Base-by-base conservation (phyloP, 2,797 vertebrate genomes). In the Rhinichthys osculus region DNA sequence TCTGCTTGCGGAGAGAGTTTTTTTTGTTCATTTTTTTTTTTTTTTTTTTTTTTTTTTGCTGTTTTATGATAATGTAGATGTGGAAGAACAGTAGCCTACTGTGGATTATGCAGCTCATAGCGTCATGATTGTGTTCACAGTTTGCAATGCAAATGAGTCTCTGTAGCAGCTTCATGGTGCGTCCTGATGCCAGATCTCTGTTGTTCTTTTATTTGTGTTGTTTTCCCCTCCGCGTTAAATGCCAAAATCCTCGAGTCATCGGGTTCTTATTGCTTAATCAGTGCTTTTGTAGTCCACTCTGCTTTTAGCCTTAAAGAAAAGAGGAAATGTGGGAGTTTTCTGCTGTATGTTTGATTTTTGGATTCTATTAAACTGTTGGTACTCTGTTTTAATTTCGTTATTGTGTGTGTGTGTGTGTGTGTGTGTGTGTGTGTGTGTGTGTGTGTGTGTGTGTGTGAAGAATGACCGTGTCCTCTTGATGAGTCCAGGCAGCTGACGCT, bases 251-350 rank as follows among this genome's bases (percentile, higher is more conserved):
- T 80, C 69, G 35, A 64, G 78, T 67, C 86, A 88, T 74, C 70
- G 77, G 62, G 44, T 89, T 91, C 85, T 81, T 80, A 80, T 66
- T 88, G 86, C 82, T 85, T 86, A 80, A 77, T 89, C 72, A 92
- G 87, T 90, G 88, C 88, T 91, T 93, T 85, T 85, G 86, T 90
- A 89, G 89, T 90, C 86, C 84, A 33, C 87, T 85, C 89, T 92
- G 91, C 88, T 87, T 92, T 91, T 87, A 93, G 92, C 92, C 91
- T 93, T 91, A 92, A 91, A 91, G 40, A 77, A 54, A 89, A 89
- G 47, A 70, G 64, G 82, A 91, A 72, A 86, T 78, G 87, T 90
- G 89, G 87, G 89, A 85, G 90, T 86, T 89, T 88, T 78, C 81
- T 87, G 89, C 91, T 94, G 91, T 94, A 91, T 89, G 87, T 91